These are phyloP conservation scores for Scolopax bukidnonensis DNA, from an alignment of 2,797 vertebrate genomes.

Conservation along the genomic window DNA sequence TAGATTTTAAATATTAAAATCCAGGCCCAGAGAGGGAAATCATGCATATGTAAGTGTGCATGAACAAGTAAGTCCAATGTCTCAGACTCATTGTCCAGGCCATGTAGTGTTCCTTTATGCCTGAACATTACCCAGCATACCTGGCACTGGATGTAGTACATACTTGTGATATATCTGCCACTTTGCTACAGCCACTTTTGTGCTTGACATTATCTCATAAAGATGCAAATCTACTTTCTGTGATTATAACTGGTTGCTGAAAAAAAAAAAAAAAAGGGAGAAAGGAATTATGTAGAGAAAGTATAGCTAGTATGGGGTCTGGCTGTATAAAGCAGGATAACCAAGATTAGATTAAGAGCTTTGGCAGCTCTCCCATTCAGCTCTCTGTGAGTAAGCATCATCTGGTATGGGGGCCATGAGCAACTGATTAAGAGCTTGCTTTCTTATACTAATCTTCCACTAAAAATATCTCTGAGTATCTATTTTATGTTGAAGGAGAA, in stretches of 20 bases:
- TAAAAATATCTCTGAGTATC: neutral
- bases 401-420: neutral
- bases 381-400: neutral
- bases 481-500: neutral
- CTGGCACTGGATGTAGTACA: neutral
- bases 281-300: neutral
- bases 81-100: neutral
- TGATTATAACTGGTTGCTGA: neutral
- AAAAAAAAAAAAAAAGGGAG: neutral
- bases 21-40: neutral
- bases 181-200: neutral
- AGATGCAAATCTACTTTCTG: rapidly evolving
- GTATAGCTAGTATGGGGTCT: neutral
- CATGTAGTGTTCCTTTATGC: neutral
- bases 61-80: neutral
- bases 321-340: neutral
- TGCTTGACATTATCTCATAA: rapidly evolving
- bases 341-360: neutral
- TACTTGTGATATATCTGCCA: neutral
- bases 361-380: neutral
- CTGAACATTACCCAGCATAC: neutral
- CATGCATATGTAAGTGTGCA: neutral
- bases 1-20: slow-evolving; percentile 43
- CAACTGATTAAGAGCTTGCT: neutral
- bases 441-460: neutral